phyloP scores from a whole-genome alignment of 2,797 vertebrate species.

The Coregonus sp. region DNA sequence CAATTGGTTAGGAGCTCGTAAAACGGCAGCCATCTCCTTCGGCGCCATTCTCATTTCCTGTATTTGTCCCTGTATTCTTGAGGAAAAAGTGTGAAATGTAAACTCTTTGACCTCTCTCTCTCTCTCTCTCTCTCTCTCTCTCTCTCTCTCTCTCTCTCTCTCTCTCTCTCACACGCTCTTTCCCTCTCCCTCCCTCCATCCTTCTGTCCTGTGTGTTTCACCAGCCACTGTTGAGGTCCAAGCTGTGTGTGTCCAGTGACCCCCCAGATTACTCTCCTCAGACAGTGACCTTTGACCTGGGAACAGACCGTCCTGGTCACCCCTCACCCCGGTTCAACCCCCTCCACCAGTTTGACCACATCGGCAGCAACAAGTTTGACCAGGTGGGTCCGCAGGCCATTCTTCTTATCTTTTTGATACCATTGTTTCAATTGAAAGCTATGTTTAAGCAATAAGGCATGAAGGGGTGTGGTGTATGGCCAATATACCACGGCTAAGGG shows the following conservation, averaged over 20 bases:
- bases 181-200: background rate
- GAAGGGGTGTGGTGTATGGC: too few species aligned
- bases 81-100: too few species aligned
- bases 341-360: conserved; percentile 77
- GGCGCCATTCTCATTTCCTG: too few species aligned
- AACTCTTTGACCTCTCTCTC: conserved; percentile 6
- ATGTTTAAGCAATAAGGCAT: background rate
- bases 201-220: background rate
- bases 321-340: conserved; percentile 79
- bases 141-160: conserved; percentile 24
- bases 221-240: conserved; percentile 84
- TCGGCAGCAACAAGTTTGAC: conserved; percentile 79
- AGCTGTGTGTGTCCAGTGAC: conserved; percentile 67
- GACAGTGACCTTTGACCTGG: conserved; percentile 65
- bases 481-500: too few species aligned
- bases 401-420: background rate
- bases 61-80: background rate
- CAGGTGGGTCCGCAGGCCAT: conserved; percentile 78
- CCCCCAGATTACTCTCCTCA: conserved; percentile 37
- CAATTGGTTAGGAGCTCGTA: too few species aligned
- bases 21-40: too few species aligned
- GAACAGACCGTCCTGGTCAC: conserved; percentile 68
- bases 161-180: conserved; percentile 13
- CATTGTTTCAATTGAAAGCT: background rate
- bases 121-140: conserved; percentile 22